Conservation (phyloP, 2,113 vertebrate species). For the Cnemophilus loriae region DNA sequence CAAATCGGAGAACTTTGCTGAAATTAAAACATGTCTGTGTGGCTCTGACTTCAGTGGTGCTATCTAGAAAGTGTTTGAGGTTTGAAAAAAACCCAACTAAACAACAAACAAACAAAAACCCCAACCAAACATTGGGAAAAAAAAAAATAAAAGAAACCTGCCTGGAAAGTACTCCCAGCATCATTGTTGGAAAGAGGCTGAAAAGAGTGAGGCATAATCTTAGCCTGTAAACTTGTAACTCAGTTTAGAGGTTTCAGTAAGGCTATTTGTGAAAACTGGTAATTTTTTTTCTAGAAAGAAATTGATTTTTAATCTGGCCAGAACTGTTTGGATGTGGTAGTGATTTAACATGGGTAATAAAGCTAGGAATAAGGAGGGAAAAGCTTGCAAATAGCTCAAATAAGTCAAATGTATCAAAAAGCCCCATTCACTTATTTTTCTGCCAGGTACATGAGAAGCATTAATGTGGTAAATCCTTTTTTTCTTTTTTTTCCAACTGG, state of each 20-base stretch:
- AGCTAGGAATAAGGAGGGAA: not conserved
- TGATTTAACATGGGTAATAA: not conserved
- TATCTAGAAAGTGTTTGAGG: not conserved
- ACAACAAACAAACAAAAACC: not conserved
- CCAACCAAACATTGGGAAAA: rapidly evolving
- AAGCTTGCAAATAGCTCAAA: not conserved
- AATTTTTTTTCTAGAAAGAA: not conserved
- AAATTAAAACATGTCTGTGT: not conserved
- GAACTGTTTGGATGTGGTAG: not conserved
- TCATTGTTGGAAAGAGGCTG: not conserved
- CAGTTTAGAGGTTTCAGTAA: not conserved
- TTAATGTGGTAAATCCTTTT: not conserved
- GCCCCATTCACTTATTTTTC: not conserved
- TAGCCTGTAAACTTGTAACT: not conserved
- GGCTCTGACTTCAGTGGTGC: not conserved
- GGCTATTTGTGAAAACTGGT: not conserved
- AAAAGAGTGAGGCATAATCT: not conserved
- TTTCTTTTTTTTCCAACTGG: not conserved
- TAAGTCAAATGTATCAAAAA: not conserved
- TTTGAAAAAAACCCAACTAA: not conserved
- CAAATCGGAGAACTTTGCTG: not conserved
- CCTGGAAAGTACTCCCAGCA: not conserved
- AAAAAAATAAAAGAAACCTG: not conserved
- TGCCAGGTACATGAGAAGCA: not conserved
- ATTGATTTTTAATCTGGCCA: not conserved